Evolutionary conservation across 1,140 invertebrate species (phyloP), one percentile per base, ranked within the genome.

Genomic region (Leguminivora glycinivorella): DNA sequence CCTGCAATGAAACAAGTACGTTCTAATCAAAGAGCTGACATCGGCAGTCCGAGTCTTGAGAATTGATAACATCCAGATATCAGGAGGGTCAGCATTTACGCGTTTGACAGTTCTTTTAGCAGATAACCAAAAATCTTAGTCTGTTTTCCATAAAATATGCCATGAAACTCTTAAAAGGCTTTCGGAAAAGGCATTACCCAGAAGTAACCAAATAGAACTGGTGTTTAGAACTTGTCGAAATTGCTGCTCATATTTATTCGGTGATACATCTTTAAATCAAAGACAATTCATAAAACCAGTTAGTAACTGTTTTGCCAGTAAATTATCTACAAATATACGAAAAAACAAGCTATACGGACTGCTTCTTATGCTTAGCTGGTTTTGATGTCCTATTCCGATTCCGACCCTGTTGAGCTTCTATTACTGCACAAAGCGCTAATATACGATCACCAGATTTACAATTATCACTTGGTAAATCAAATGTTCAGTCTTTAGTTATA

Each of bases 251-350:
- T 31, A 29, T 63, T 31, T 63, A 29, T 63, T 31, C 31, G 58
- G 56, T 56, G 25, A 25, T 26, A 12, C 56, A 5, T 63, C 25
- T 17, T 9, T 31, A 29, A 31, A 29, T 63, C 26, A 17, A 31
- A 34, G 4, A 19, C 58, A 34, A 29, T 26, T 17, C 31, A n/a
- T 34, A 31, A 63, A 63, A 63, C 58, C 58, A 63, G 58, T 63
- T 26, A 9, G 58, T 63, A 63, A 52, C 47, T 52, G 47, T 52
- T 52, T 22, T 52, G 47, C 58, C 58, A 63, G 4, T 63, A 63
- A 63, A 31, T 26, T 29, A 60, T n/a, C 14, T 43, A 17, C n/a
- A n/a, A n/a, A n/a, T 43, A 12, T 43, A 38, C 6, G 10, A 52
- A n/a, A 47, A 6, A 47, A 47, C 43, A 17, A 17, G 40, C 10